Base-by-base conservation (phyloP, 2,888 invertebrate species). In the Tyria jacobaeae region DNA sequence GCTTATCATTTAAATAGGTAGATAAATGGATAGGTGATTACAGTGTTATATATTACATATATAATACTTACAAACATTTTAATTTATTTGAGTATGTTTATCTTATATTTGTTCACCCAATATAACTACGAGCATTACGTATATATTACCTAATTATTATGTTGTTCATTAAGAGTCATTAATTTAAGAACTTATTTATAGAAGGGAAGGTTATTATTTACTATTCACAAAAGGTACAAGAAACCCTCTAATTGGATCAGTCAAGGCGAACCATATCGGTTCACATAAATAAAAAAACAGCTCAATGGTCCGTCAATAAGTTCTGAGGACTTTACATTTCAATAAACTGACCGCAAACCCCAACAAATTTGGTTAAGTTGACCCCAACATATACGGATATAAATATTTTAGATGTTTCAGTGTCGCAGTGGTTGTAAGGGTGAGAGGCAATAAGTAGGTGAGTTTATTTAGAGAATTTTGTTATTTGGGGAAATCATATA, bases 381-480 rank as follows among this genome's bases (percentile, higher is more conserved):
- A 66, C 72, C 73, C 73, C 10, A 49, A 55, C 60, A 35, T 62
- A 61, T 66, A 55, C 53, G 62, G 60, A 49, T 66, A 65, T 75
- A 75, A 75, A 75, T 74, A 72, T 74, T 72, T 67, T 57, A 69
- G 58, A 75, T 57, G 63, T 65, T 69, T 49, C 60, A 31, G 54
- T 57, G 51, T 62, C 48, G 44, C 52, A 25, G 39, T 50, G 51
- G 51, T 27, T 37, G 44, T 60, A 63, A 50, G 57, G 31, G 47
- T 54, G 57, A n/a, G 14, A 31, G 34, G 56, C 48, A 27, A 27
- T 21, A 41, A 27, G 51, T 35, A 34, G 10, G 24, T 48, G 34
- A 34, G n/a, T 53, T 56, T 48, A 15, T 31, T 31, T 25, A 31
- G n/a, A 9, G 21, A 10, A 54, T 39, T 39, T 39, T 2, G 12